phyloP scores from a whole-genome alignment of 2,113 vertebrate genomes.

The Copsychus sechellarum region DNA sequence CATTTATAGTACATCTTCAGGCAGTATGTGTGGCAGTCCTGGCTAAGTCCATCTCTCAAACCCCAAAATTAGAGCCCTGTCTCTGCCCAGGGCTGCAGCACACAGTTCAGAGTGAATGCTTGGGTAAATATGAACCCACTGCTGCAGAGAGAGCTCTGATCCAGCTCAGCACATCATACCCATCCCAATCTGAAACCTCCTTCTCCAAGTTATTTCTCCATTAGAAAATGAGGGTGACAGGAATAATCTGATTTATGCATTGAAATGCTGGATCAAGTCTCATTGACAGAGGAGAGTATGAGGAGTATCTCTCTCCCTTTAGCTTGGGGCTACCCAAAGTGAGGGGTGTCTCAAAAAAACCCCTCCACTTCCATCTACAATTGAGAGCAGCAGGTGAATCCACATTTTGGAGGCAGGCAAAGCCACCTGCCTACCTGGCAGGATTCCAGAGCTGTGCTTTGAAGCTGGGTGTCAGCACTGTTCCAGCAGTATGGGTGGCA shows the following conservation, averaged over 20 bases:
- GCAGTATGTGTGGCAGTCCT: neutral
- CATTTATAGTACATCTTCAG: neutral
- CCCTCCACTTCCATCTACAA: neutral
- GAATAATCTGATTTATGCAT: neutral
- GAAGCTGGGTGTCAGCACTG: neutral
- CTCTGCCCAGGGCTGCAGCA: neutral
- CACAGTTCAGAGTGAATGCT: neutral
- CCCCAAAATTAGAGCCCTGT: neutral
- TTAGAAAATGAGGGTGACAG: neutral
- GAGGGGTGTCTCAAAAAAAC: neutral
- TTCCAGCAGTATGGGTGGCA: neutral
- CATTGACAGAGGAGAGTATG: accelerated
- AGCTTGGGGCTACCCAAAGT: neutral
- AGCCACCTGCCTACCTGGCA: neutral
- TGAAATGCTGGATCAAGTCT: neutral
- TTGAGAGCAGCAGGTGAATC: neutral
- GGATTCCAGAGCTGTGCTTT: neutral
- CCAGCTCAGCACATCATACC: neutral
- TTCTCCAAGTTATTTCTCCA: neutral
- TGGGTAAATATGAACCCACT: neutral
- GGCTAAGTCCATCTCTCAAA: neutral
- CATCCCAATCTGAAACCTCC: neutral
- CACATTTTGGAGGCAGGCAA: neutral
- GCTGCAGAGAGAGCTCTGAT: neutral
- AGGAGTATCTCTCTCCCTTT: neutral